Percentiles rank a stretch among this genome's conserved stretches.
Conservation (phyloP, 2,888 invertebrate species). For the Alcis repandata region DNA sequence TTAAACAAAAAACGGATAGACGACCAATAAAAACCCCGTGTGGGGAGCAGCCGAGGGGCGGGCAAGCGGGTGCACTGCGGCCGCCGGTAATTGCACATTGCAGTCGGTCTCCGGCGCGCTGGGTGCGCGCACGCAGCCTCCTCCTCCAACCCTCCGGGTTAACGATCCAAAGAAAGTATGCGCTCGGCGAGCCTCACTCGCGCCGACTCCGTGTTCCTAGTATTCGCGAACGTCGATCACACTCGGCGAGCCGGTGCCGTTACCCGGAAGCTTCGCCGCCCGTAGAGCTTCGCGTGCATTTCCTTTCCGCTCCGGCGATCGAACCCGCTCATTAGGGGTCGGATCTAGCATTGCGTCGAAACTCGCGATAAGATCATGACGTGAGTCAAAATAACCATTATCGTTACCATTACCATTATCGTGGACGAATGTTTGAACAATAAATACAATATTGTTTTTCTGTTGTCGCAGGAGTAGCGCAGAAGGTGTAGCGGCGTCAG, state of each 20-base stretch:
- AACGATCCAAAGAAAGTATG: conserved; percentile 63
- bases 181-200: conserved; percentile 55
- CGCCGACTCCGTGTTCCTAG: conserved; percentile 52
- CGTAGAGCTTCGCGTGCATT: conserved; percentile 68
- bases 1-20: conserved; percentile 81
- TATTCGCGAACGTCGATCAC: conserved; percentile 61
- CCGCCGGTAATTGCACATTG: conserved; percentile 74
- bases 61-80: conserved; percentile 78
- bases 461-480: conserved; percentile 77
- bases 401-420: not conserved
- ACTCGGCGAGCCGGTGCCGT: conserved; percentile 61
- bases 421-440: not conserved
- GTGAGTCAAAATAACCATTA: conserved; percentile 65
- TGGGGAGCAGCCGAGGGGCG: conserved; percentile 82
- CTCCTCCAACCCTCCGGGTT: conserved; percentile 49
- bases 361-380: conserved; percentile 65
- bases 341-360: conserved; percentile 51
- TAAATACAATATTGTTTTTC: conserved; percentile 49
- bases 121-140: conserved; percentile 84
- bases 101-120: conserved; percentile 80
- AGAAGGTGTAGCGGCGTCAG: conserved; percentile 68
- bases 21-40: conserved; percentile 83
- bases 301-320: conserved; percentile 63
- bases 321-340: conserved; percentile 57
- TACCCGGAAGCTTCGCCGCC: conserved; percentile 65